These are phyloP conservation scores for Eilema sororculum DNA, from an alignment of 2,888 invertebrate species.

Conservation along the genomic window DNA sequence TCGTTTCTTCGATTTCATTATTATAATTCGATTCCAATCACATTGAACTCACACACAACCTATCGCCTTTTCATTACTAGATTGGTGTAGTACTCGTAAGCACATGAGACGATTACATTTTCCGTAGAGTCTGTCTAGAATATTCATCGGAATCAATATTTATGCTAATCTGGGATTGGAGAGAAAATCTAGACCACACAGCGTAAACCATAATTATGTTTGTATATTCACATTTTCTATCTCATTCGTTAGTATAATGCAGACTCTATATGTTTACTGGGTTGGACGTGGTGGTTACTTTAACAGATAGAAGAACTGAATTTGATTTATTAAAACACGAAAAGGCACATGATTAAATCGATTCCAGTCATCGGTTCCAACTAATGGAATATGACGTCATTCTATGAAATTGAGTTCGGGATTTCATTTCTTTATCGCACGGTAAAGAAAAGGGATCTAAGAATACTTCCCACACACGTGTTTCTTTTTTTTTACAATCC, in stretches of 20 bases:
- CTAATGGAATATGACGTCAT: background rate
- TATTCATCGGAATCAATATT: slow-evolving; percentile 16
- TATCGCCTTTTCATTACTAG: background rate
- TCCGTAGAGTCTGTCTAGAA: background rate
- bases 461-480: too few species aligned
- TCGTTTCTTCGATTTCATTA: background rate
- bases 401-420: too few species aligned
- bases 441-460: too few species aligned
- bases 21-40: background rate
- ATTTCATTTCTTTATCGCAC: too few species aligned
- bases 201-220: background rate
- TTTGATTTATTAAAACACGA: background rate
- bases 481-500: too few species aligned
- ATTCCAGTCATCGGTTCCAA: background rate
- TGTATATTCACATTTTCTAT: slow-evolving; percentile 1
- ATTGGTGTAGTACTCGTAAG: background rate
- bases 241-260: background rate
- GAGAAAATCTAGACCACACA: slow-evolving; percentile 8
- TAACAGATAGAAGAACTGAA: background rate
- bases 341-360: background rate
- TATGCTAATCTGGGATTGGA: slow-evolving; percentile 20
- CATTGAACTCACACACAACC: background rate
- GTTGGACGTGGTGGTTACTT: too few species aligned
- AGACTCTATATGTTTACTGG: too few species aligned
- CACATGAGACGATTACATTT: background rate